Evolutionary conservation across 2,888 invertebrate species (phyloP), one percentile per base, ranked within the genome.

Genomic region (Pyrgus malvae): DNA sequence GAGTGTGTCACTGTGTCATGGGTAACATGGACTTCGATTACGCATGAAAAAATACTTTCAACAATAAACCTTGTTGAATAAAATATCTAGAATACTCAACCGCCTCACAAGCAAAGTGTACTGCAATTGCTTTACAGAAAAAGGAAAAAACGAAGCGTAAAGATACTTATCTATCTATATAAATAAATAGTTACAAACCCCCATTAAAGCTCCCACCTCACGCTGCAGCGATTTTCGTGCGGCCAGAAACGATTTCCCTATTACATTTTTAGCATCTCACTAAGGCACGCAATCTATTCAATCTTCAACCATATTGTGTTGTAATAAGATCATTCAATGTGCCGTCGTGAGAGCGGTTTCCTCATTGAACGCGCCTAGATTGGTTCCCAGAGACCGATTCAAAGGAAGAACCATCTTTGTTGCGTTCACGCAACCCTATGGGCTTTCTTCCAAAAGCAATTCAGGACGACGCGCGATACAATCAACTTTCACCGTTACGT

Each of bases 141-240:
- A n/a, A n/a, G n/a, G n/a, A n/a, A 61, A 64, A 58, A 56, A 61
- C 4, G 2, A 4, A 4, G 3, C n/a, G 11, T 29, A 3, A 4
- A 29, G 9, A 29, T 5, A 5, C n/a, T n/a, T n/a, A n/a, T n/a
- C n/a, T 53, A 55, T 53, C 45, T 55, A 54, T 55, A 60, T 61
- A 63, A 61, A 58, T 65, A 76, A 74, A 75, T 75, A 74, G 69
- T 64, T 57, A 62, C 62, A 65, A 68, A 75, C 71, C 69, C 69
- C 76, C 78, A 80, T 78, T 80, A 80, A 63, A 67, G 72, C 76
- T 76, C 73, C 76, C 62, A 59, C 61, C 76, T 83, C 85, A 86
- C 86, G 83, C 72, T 71, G 76, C 61, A 66, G 68, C 71, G 78
- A 83, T 85, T 82, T 85, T 85, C 83, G 82, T 83, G 78, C 79